Percentiles rank a stretch among this genome's conserved stretches.
Evolutionary conservation across 2,888 invertebrate genomes (phyloP).

Genomic region (Callosobruchus maculatus): DNA sequence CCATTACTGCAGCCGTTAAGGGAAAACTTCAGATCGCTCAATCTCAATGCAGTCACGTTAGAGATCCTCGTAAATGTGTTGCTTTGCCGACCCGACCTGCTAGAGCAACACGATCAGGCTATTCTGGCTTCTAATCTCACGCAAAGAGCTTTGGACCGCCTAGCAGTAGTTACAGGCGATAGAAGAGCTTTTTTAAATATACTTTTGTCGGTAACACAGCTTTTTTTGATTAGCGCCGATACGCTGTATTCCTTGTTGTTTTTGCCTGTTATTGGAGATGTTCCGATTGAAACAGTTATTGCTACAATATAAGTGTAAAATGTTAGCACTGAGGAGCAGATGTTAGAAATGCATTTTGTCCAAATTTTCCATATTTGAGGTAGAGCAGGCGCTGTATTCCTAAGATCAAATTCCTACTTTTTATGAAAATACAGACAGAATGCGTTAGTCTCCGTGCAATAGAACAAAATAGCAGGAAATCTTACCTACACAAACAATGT

Average conservation of each 20-base stretch:
- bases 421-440: no score
- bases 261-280: conserved; percentile 45
- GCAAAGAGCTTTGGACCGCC: neutral
- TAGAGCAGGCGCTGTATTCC: no score
- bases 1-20: conserved; percentile 33
- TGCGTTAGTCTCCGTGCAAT: no score
- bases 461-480: no score
- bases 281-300: conserved; percentile 48
- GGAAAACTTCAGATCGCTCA: conserved; percentile 28
- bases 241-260: conserved; percentile 41
- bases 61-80: conserved; percentile 42
- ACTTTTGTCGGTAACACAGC: conserved; percentile 35
- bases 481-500: no score
- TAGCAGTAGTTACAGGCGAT: conserved; percentile 13
- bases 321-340: no score
- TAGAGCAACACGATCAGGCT: conserved; percentile 33
- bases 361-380: no score
- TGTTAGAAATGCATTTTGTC: no score
- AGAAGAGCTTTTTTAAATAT: conserved; percentile 33
- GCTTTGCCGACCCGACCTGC: conserved; percentile 40
- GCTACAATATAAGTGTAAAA: conserved; percentile 42
- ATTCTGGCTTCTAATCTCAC: conserved; percentile 16
- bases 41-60: conserved; percentile 33
- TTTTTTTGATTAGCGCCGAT: conserved; percentile 36
- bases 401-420: no score